Base-by-base conservation (phyloP, 2,888 invertebrate species). In the Drosophila mimetica region DNA sequence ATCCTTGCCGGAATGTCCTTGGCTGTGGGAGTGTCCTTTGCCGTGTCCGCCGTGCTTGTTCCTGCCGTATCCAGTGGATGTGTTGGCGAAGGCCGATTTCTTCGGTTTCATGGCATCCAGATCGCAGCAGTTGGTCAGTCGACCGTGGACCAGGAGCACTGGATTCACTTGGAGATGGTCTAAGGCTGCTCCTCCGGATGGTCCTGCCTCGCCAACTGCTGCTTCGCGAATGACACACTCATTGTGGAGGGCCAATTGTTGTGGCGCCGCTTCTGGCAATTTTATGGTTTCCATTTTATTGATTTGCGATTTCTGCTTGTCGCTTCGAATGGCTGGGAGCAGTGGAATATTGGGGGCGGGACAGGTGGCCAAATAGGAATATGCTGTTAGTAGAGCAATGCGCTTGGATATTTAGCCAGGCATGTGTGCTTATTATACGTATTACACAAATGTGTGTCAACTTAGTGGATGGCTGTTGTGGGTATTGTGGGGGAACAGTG, bases 21-120 rank as follows among this genome's bases (percentile, higher is more conserved):
- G 36, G n/a, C 57, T 59, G 67, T 76, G 59, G 8, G 53, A 42
- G 51, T 69, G 74, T 13, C 65, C 72, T 16, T 78, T 77, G 34
- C 71, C 65, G 46, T 76, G 74, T 18, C 69, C 74, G 57, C 72
- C 76, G 44, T 80, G 77, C 73, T 86, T 88, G 28, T 84, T 73
- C 61, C 79, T 89, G 74, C 87, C 80, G 79, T 90, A 89, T 57
- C 89, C 90, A 39, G 90, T 88, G 18, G 90, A 84, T 47, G 87
- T 80, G 58, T 90, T 85, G 71, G 78, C 83, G 57, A 90, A 90
- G n/a, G 86, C 87, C 25, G 82, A 77, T 63, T 85, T 87, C 74
- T 89, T 88, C 16, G 84, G 67, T 86, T 90, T 90, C 90, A 90
- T 90, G 47, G 75, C 88, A 80, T 86, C 67, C 72, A 76, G 42